Percentiles rank a stretch among this genome's conserved stretches.
Evolutionary conservation across 2,797 vertebrate genomes (phyloP).

Genomic region (Echiichthys vipera): DNA sequence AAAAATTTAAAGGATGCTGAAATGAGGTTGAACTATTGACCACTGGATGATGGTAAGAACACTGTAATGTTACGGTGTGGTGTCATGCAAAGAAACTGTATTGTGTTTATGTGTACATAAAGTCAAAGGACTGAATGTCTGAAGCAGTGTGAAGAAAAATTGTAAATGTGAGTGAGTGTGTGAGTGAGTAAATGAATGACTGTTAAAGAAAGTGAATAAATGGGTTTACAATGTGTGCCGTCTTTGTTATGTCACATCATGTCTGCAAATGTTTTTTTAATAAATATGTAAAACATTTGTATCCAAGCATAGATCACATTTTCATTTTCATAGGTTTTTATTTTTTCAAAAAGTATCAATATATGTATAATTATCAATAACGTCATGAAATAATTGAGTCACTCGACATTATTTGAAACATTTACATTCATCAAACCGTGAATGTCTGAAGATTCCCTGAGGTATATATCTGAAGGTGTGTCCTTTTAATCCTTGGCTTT

Average conservation of each 20-base stretch:
- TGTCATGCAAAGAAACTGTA: constrained; percentile 19
- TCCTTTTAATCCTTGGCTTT: constrained; percentile 10
- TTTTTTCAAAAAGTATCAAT: not conserved
- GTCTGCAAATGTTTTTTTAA: constrained; percentile 54
- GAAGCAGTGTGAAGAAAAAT: constrained; percentile 22
- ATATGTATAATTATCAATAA: not conserved
- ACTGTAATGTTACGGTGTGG: constrained; percentile 21
- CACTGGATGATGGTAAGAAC: not conserved
- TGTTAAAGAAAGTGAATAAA: constrained; percentile 33
- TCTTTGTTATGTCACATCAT: constrained; percentile 47
- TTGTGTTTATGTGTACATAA: constrained; percentile 59
- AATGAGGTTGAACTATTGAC: constrained; percentile 10
- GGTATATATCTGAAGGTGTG: constrained; percentile 3
- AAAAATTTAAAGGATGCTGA: constrained; percentile 6
- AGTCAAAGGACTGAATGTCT: constrained; percentile 40
- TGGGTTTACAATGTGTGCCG: constrained; percentile 33
- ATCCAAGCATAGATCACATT: constrained; percentile 24
- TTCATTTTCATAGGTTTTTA: constrained; percentile 22
- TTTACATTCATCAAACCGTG: constrained; percentile 48
- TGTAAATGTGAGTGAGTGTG: constrained; percentile 1
- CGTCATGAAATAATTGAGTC: not conserved
- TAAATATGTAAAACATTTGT: constrained; percentile 63
- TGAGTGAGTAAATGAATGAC: constrained; percentile 36
- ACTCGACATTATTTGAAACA: constrained; percentile 25
- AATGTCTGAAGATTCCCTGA: constrained; percentile 28